Conservation (phyloP, 2,888 invertebrate genomes). For the Xestobium rufovillosum region DNA sequence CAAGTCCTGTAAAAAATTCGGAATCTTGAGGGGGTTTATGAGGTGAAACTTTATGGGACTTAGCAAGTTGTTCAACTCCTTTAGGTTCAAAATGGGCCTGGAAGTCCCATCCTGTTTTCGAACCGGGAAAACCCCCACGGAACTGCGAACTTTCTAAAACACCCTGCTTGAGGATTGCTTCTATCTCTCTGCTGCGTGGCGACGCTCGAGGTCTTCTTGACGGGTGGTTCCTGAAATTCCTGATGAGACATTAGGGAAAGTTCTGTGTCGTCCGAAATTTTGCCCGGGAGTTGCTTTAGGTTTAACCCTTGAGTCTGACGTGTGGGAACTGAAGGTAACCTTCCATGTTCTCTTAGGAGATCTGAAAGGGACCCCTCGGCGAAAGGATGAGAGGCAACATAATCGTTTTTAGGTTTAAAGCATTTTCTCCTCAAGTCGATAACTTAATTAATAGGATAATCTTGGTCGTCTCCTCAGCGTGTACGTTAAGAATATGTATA, state of each 20-base stretch:
- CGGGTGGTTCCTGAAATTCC: no score
- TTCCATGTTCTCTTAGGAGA: not conserved
- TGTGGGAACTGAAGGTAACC: no score
- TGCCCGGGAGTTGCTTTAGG: no score
- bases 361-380: constrained; percentile 1
- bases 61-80: constrained; percentile 16
- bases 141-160: constrained; percentile 7
- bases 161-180: constrained; percentile 10
- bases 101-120: constrained; percentile 15
- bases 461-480: no score
- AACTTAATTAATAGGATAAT: no score
- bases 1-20: constrained; percentile 22
- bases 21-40: constrained; percentile 20
- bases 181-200: no score
- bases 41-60: constrained; percentile 18
- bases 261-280: no score
- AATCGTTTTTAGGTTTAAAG: not conserved
- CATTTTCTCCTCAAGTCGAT: constrained; percentile 7
- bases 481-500: no score
- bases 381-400: not conserved
- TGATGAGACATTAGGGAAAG: no score
- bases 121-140: constrained; percentile 12
- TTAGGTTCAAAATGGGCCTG: constrained; percentile 19
- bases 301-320: no score
- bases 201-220: no score